phyloP scores from a whole-genome alignment of 2,888 invertebrate species.

The Dryocosmus kuriphilus region DNA sequence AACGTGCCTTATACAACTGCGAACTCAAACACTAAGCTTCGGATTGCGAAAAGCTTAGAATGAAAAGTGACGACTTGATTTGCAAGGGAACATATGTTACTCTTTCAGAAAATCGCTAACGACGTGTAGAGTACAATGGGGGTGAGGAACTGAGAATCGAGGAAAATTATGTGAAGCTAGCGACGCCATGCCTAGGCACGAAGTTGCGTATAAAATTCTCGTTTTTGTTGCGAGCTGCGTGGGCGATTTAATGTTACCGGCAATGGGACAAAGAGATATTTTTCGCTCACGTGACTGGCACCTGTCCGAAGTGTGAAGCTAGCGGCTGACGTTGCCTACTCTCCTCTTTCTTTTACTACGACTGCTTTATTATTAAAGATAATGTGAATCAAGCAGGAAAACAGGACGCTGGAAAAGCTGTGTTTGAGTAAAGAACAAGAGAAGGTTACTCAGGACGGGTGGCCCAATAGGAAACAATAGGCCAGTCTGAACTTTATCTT shows the following conservation, averaged over 20 bases:
- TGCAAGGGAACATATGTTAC: constrained; percentile 23
- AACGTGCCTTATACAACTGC: constrained; percentile 4
- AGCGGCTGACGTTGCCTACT: constrained; percentile 1
- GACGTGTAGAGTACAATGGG: constrained; percentile 21
- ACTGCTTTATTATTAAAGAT: constrained; percentile 27
- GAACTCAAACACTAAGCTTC: neutral
- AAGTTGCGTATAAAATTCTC: constrained; percentile 45
- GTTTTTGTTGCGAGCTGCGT: neutral
- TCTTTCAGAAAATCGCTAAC: constrained; percentile 25
- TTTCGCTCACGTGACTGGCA: constrained; percentile 30
- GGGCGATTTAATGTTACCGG: constrained; percentile 33
- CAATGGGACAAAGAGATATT: constrained; percentile 34
- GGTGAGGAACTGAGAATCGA: constrained; percentile 14
- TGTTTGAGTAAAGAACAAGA: neutral
- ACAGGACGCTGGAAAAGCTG: constrained; percentile 28
- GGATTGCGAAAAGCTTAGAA: neutral
- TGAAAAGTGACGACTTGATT: constrained; percentile 24
- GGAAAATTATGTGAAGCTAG: constrained; percentile 68
- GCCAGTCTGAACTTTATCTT: constrained; percentile 1
- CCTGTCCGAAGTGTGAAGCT: constrained; percentile 33
- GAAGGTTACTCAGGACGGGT: neutral
- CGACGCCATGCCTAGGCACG: constrained; percentile 68
- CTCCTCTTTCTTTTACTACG: neutral
- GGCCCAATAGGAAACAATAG: neutral
- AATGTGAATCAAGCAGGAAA: constrained; percentile 3